A percentile compares a stretch with the other conserved stretches of the same genome.
These are phyloP conservation scores for Ectemnius lituratus DNA, from an alignment of 2,888 invertebrate genomes.

Conservation along the genomic window DNA sequence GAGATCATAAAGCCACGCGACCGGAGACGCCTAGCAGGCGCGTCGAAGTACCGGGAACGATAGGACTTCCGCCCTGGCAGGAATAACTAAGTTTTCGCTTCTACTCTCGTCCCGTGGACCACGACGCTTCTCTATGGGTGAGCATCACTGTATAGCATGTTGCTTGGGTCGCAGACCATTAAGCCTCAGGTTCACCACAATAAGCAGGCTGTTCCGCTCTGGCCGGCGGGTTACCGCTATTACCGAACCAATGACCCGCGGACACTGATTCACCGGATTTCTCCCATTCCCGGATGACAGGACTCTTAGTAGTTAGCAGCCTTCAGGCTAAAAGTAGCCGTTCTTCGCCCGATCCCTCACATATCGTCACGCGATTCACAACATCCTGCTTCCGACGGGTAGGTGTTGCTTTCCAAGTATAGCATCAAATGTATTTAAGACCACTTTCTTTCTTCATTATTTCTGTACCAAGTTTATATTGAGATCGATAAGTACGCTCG, in stretches of 20 bases:
- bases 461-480: too few species aligned
- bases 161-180: constrained; percentile 73
- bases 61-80: constrained; percentile 68
- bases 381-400: too few species aligned
- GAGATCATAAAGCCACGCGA: constrained; percentile 75
- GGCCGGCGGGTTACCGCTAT: constrained; percentile 77
- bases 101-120: constrained; percentile 21
- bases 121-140: constrained; percentile 18
- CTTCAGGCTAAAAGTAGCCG: background rate
- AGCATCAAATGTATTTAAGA: too few species aligned
- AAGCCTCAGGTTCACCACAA: constrained; percentile 70
- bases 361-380: too few species aligned
- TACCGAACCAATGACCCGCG: constrained; percentile 75
- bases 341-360: too few species aligned
- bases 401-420: too few species aligned
- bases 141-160: constrained; percentile 20
- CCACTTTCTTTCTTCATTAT: too few species aligned
- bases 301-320: constrained; percentile 44
- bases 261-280: constrained; percentile 69
- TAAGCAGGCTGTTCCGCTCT: constrained; percentile 69
- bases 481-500: too few species aligned
- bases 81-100: constrained; percentile 71
- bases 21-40: constrained; percentile 75
- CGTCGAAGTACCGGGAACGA: constrained; percentile 71
- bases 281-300: constrained; percentile 66